Conservation (phyloP, 2,797 vertebrate species). For the Harpagifer antarcticus region DNA sequence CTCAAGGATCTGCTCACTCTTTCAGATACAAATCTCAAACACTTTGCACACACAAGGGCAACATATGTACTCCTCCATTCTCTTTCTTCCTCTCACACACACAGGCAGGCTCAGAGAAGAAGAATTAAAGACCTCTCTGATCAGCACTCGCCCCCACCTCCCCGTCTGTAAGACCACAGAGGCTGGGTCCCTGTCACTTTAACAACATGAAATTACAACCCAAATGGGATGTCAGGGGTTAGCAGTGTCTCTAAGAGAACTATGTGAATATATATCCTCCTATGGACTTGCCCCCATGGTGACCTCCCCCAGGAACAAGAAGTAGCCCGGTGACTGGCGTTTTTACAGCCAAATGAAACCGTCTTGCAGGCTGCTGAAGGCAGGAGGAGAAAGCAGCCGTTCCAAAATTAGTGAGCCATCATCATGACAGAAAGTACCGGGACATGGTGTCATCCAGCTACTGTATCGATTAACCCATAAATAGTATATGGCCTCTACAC, state of each 20-base stretch:
- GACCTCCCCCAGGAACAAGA: constrained; percentile 88
- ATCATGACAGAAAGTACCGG: constrained; percentile 94
- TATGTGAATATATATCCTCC: constrained; percentile 91
- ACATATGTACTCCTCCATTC: not conserved
- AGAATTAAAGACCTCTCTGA: constrained; percentile 73
- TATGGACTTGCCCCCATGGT: constrained; percentile 91
- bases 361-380: constrained; percentile 70
- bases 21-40: constrained; percentile 33
- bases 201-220: constrained; percentile 92
- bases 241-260: constrained; percentile 85
- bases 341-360: constrained; percentile 94
- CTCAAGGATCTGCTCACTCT: constrained; percentile 10
- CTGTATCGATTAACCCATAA: constrained; percentile 93
- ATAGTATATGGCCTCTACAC: constrained; percentile 80
- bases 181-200: constrained; percentile 90
- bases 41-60: constrained; percentile 3
- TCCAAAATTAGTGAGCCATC: constrained; percentile 97
- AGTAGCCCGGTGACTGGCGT: constrained; percentile 90
- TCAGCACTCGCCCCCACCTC: constrained; percentile 55
- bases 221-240: constrained; percentile 91
- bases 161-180: constrained; percentile 77
- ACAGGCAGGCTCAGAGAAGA: constrained; percentile 26
- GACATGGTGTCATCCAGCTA: constrained; percentile 95
- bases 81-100: not conserved
- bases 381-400: constrained; percentile 88